A percentile compares a stretch with the other conserved stretches of the same genome.
phyloP scores from a whole-genome alignment of 2,797 vertebrate species.

The Intellagama lesueurii region DNA sequence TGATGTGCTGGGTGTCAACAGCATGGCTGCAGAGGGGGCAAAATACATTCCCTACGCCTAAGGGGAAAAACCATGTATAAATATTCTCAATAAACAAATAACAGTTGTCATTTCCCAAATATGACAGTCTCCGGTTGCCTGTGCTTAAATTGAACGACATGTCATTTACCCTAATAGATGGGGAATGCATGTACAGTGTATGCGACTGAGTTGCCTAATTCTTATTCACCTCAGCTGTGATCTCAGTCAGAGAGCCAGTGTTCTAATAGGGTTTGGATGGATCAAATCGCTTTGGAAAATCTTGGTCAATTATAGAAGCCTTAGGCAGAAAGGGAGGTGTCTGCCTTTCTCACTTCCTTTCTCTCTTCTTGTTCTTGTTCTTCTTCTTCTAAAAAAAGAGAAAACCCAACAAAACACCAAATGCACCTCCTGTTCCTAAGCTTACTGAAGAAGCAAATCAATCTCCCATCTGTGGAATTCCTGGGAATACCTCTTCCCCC shows the following conservation, averaged over 20 bases:
- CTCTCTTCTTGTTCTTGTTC: neutral
- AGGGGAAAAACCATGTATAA: constrained; percentile 74
- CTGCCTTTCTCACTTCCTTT: constrained; percentile 47
- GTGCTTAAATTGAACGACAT: constrained; percentile 78
- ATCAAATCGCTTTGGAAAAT: constrained; percentile 83
- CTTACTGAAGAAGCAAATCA: constrained; percentile 74
- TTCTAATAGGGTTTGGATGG: constrained; percentile 82
- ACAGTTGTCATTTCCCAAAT: constrained; percentile 85
- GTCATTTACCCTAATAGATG: constrained; percentile 84
- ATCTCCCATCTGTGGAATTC: constrained; percentile 80
- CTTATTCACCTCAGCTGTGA: constrained; percentile 81
- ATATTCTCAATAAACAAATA: constrained; percentile 86
- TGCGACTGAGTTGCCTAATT: constrained; percentile 79
- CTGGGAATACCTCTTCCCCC: constrained; percentile 78
- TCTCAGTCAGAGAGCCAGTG: constrained; percentile 81
- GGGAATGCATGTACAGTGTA: constrained; percentile 75
- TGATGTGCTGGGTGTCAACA: neutral
- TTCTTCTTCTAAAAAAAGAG: neutral
- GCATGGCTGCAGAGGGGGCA: constrained; percentile 66
- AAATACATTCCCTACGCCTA: constrained; percentile 72
- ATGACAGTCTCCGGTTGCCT: constrained; percentile 83
- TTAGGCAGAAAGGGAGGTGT: constrained; percentile 73
- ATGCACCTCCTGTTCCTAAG: constrained; percentile 69
- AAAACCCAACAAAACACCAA: constrained; percentile 50
- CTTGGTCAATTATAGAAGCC: constrained; percentile 82